These are phyloP conservation scores for Bufo gargarizans DNA, from an alignment of 2,113 vertebrate species.

Conservation along the genomic window DNA sequence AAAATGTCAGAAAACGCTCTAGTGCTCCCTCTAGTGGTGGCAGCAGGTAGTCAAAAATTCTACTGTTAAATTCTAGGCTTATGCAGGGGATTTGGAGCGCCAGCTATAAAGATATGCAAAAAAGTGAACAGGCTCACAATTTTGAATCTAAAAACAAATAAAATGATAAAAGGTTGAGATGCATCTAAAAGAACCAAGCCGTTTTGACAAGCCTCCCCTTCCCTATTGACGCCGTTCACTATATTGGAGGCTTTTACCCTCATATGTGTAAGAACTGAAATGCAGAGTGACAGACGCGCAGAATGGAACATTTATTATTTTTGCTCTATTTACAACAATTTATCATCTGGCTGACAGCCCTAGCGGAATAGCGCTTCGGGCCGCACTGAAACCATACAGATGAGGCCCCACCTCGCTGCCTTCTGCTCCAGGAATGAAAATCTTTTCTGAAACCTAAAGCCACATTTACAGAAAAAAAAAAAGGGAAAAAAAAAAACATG, in stretches of 20 bases:
- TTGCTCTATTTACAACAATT: constrained; percentile 41
- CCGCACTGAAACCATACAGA: constrained; percentile 22
- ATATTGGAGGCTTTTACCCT: not conserved
- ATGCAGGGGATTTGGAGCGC: no score
- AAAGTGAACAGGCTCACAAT: not conserved
- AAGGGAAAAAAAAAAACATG: not conserved
- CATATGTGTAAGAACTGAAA: not conserved
- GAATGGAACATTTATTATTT: constrained; percentile 7
- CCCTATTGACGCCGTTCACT: not conserved
- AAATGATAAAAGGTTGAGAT: not conserved
- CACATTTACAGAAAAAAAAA: not conserved
- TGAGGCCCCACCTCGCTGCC: not conserved
- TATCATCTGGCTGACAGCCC: constrained; percentile 25
- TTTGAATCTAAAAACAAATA: not conserved
- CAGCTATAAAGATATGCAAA: not conserved
- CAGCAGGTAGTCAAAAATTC: no score
- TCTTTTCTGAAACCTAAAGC: not conserved
- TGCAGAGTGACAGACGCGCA: not conserved
- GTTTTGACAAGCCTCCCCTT: not conserved
- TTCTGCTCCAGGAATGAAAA: not conserved
- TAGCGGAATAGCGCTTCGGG: constrained; percentile 22
- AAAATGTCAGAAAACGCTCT: no score
- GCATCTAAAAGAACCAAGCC: not conserved
- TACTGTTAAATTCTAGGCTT: no score
- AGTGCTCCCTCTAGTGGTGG: no score